Evolutionary conservation across 2,888 invertebrate genomes (phyloP), one percentile per base, ranked within the genome.

Genomic region (Drosophila limbata): DNA sequence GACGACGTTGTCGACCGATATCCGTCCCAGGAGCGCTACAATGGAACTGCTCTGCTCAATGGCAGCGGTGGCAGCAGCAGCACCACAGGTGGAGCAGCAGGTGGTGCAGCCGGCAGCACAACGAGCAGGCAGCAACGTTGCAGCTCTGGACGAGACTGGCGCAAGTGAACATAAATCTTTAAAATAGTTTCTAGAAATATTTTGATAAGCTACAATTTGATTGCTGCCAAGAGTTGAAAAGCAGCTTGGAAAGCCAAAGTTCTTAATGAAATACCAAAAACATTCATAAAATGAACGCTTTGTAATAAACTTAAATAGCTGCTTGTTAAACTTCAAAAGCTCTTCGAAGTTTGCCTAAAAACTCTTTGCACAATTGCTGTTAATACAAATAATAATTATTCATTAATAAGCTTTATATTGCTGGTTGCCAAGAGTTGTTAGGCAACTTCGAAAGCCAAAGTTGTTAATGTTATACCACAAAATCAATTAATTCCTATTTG

Each of bases 1-100:
- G 93, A 94, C 77, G 93, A 94, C 63, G 92, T 92, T 5, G 82
- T 91, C 5, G 85, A 90, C 1, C 91, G 92, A 21, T 92, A 88
- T 86, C 92, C 92, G 0, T 75, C 68, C 13, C 81, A 69, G 37
- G 81, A 81, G 50, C 81, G 73, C 1, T 80, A 64, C 45, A 83
- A 75, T 37, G 84, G 80, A 4, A 5, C 50, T 11, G 69, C 56
- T 25, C n/a, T 62, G 40, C 61, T 55, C 25, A 77, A 72, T 62
- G 68, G 72, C 42, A 59, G 63, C 8, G 61, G 31, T 10, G 57
- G 68, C 42, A 52, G 64, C 51, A 61, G 50, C 37, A 48, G 56
- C 31, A 44, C 63, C 15, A 53, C 21, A 1, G 55, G 39, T 0
- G 42, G 35, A 11, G 44, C 28, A 1, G 57, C 50, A 3, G 66